These are phyloP conservation scores for Agonopterix subpropinquella DNA, from an alignment of 2,888 invertebrate genomes.

Conservation along the genomic window DNA sequence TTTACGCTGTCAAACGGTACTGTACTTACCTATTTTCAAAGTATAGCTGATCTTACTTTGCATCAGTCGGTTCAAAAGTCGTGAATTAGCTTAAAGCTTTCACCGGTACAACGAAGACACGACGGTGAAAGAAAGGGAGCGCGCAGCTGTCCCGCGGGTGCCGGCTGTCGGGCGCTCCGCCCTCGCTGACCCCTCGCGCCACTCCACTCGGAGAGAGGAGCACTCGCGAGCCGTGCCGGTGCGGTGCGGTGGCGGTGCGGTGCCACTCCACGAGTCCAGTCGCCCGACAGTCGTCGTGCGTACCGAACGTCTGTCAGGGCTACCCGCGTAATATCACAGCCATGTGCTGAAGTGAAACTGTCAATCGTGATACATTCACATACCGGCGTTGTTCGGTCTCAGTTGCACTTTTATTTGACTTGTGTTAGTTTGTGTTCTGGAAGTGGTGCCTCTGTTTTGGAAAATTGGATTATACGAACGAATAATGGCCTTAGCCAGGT, in stretches of 20 bases:
- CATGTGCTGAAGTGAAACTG: slow-evolving; percentile 75
- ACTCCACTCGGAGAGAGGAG: slow-evolving; percentile 19
- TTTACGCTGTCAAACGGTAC: too few relatives aligned
- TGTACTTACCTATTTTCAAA: too few relatives aligned
- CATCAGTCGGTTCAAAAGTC: slow-evolving; percentile 10
- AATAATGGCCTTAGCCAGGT: slow-evolving; percentile 76
- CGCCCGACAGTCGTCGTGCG: slow-evolving; percentile 60
- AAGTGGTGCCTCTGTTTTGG: slow-evolving; percentile 62
- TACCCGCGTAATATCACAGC: slow-evolving; percentile 48
- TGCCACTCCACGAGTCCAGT: slow-evolving; percentile 37
- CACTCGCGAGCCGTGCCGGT: slow-evolving; percentile 3
- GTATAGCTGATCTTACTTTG: background rate
- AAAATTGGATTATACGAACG: slow-evolving; percentile 74
- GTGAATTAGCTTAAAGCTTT: slow-evolving; percentile 42
- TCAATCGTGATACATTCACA: slow-evolving; percentile 69
- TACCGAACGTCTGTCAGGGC: slow-evolving; percentile 47
- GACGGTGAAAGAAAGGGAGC: slow-evolving; percentile 55
- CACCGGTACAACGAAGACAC: slow-evolving; percentile 48
- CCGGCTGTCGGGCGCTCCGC: slow-evolving; percentile 52
- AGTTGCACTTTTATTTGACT: slow-evolving; percentile 41
- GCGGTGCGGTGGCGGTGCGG: slow-evolving; percentile 10
- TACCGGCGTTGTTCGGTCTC: slow-evolving; percentile 45
- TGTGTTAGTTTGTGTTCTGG: slow-evolving; percentile 56
- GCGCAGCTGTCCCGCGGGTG: slow-evolving; percentile 70
- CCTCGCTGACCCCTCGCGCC: slow-evolving; percentile 56